A percentile compares a stretch with the other conserved stretches of the same genome.
phyloP scores from a whole-genome alignment of 1,140 invertebrate genomes.

The Metopolophium dirhodum region DNA sequence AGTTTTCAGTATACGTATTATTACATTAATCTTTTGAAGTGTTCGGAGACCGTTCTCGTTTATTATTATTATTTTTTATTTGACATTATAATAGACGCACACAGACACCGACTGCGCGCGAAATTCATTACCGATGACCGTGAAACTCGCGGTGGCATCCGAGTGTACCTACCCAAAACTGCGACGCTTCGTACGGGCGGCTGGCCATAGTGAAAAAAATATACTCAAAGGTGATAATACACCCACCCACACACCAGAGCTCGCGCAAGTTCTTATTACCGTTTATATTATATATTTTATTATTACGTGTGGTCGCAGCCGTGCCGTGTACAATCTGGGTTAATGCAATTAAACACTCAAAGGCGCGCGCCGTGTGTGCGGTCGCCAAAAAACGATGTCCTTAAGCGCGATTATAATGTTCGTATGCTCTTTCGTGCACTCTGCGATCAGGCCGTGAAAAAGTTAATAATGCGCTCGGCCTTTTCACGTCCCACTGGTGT shows the following conservation, averaged over 20 bases:
- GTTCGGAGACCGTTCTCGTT: neutral
- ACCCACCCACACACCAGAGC: neutral
- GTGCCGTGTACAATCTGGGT: neutral
- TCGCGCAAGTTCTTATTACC: neutral
- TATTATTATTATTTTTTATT: neutral
- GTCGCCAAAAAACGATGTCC: neutral
- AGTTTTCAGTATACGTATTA: neutral
- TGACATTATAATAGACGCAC: neutral
- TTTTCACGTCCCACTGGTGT: neutral
- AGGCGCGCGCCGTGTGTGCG: neutral
- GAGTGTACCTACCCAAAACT: neutral
- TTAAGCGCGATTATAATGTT: neutral
- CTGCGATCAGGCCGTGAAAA: neutral
- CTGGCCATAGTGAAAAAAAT: neutral
- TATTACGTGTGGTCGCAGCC: neutral
- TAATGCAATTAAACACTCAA: neutral
- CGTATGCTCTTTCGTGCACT: neutral
- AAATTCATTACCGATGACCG: conserved; percentile 50
- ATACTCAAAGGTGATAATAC: neutral
- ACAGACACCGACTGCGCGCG: neutral
- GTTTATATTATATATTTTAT: neutral
- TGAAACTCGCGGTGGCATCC: neutral
- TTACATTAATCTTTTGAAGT: conserved; percentile 22
- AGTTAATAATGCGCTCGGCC: neutral
- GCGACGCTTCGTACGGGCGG: neutral